Base-by-base conservation (phyloP, 1,140 invertebrate genomes). In the Gonioctena quinquepunctata region DNA sequence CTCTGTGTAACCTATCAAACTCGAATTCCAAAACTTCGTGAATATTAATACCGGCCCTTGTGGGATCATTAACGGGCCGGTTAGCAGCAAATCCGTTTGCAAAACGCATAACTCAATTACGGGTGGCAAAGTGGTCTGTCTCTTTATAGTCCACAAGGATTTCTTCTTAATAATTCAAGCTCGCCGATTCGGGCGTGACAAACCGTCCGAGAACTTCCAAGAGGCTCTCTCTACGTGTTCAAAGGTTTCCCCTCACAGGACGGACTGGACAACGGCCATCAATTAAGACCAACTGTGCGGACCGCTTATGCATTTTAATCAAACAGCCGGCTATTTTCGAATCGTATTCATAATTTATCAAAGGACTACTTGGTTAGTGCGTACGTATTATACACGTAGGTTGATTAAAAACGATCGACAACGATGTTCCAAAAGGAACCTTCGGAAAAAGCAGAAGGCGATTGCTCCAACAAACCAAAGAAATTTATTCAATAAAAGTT, bases 161-260 rank as follows among this genome's bases (percentile, higher is more conserved):
- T 74, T 74, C 73, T 74, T 74, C 73, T 74, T 71, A 74, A 74
- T 74, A 74, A 74, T 74, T 74, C 73, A 74, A 33, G 62, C 33
- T 68, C 52, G 61, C 68, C 61, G 56, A 68, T 54, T 25, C 69
- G 72, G 63, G 63, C 69, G 72, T 73, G 72, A 73, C 72, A 68
- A 68, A 68, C 27, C 27, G 59, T 57, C 26, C 64, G 50, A 54
- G 50, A 67, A 67, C 65, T 67, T 57, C 48, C 64, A 54, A 42
- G 66, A 61, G 59, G 52, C 52, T 54, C 59, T 54, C 59, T 28
- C 66, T 62, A 61, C 57, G 62, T 57, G 74, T 76, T 74, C 70
- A 74, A 74, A 76, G 67, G 69, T 69, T 69, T 42, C 64, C 21
- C 74, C 70, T 65, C 27, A n/a, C 11, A 28, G 69, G 72, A 65